Conservation (phyloP, 2,888 invertebrate genomes). For the Drosophila siamana region DNA sequence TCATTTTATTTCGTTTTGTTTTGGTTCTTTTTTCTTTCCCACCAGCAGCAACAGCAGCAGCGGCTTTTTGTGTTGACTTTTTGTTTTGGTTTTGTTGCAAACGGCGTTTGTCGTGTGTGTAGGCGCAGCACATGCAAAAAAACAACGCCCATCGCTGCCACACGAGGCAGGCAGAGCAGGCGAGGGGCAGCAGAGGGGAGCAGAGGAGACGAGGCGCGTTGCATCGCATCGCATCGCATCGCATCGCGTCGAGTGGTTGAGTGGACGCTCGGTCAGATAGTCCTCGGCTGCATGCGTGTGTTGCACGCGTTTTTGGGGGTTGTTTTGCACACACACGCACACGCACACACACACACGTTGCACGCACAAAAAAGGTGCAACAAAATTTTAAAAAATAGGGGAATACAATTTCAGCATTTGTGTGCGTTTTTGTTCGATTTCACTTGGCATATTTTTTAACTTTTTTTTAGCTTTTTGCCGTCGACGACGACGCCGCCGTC, state of each 20-base stretch:
- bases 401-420: conserved; percentile 73
- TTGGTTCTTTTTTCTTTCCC: conserved; percentile 22
- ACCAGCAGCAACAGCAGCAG: not conserved
- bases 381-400: conserved; percentile 77
- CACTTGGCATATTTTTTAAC: conserved; percentile 73
- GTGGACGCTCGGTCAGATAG: conserved; percentile 47
- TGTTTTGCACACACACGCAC: conserved; percentile 64
- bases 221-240: conserved; percentile 1
- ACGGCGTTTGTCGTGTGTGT: conserved; percentile 23
- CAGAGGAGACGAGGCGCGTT: not conserved
- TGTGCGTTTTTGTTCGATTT: conserved; percentile 60
- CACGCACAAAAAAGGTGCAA: conserved; percentile 65
- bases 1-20: conserved; percentile 26
- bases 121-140: conserved; percentile 49
- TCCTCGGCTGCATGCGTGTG: conserved; percentile 38
- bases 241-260: conserved; percentile 29
- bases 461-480: conserved; percentile 38
- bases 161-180: not conserved
- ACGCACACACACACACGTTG: conserved; percentile 25
- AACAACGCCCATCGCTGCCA: conserved; percentile 67
- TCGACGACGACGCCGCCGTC: conserved; percentile 16
- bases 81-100: conserved; percentile 16
- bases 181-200: not conserved
- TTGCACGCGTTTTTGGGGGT: conserved; percentile 67
- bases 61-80: not conserved